Evolutionary conservation across 2,113 vertebrate species (phyloP).

Genomic region (Ictidomys tridecemlineatus): DNA sequence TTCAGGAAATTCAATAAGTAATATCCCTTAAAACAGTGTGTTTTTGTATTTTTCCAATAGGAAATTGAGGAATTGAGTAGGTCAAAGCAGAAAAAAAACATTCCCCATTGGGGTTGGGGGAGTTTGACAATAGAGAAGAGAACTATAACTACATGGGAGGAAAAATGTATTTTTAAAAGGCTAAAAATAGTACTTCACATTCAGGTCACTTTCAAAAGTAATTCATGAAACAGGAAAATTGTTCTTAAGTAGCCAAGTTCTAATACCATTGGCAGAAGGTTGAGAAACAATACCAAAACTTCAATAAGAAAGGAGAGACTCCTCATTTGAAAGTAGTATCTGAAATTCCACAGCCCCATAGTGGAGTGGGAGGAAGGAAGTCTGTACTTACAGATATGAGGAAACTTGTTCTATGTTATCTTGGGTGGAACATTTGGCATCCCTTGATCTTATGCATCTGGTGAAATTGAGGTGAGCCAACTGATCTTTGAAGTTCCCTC

Average conservation of each 20-base stretch:
- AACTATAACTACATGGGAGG: neutral
- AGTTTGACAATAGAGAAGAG: neutral
- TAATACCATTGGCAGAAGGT: neutral
- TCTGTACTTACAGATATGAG: neutral
- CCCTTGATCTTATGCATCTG: neutral
- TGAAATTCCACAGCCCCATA: neutral
- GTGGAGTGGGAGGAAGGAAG: neutral
- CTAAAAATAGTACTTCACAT: neutral
- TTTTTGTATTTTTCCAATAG: neutral
- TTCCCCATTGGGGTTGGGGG: neutral
- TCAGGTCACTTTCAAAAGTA: constrained; percentile 46
- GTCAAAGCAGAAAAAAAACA: neutral
- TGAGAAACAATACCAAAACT: neutral
- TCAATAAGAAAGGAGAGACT: neutral
- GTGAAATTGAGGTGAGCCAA: neutral
- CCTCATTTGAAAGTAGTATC: neutral
- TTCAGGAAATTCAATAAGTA: constrained; percentile 46
- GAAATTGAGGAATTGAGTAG: constrained; percentile 34
- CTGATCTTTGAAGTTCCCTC: neutral
- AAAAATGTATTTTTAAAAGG: constrained; percentile 17
- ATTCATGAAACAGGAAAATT: neutral
- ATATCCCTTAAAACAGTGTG: constrained; percentile 10
- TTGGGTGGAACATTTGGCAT: neutral
- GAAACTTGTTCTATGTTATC: neutral
- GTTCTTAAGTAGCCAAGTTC: neutral